A percentile compares a stretch with the other conserved stretches of the same genome.
phyloP scores from a whole-genome alignment of 2,888 invertebrate genomes.

The Sinhomidia bicolor region DNA sequence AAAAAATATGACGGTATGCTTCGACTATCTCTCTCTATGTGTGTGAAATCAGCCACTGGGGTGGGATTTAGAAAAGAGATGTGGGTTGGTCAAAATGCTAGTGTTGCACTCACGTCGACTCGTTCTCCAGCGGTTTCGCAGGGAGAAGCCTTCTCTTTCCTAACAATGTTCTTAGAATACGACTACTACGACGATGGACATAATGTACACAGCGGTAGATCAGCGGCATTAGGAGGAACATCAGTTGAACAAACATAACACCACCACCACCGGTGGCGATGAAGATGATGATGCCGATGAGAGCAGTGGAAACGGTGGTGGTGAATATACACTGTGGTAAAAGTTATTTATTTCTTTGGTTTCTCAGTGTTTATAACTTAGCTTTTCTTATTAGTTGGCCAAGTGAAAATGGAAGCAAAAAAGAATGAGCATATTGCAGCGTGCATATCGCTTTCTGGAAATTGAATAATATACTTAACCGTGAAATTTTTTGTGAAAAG shows the following conservation, averaged over 20 bases:
- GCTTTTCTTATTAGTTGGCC: too few relatives aligned
- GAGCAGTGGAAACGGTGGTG: not conserved
- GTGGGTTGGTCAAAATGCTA: constrained; percentile 75
- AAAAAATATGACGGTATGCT: constrained; percentile 59
- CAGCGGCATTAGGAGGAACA: constrained; percentile 38
- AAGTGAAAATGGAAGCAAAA: constrained; percentile 38
- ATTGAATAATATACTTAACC: too few relatives aligned
- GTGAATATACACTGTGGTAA: not conserved
- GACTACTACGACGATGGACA: constrained; percentile 17
- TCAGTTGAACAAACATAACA: constrained; percentile 45
- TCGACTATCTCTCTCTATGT: constrained; percentile 58
- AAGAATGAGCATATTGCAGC: too few relatives aligned
- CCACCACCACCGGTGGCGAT: constrained; percentile 8
- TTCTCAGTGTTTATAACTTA: too few relatives aligned
- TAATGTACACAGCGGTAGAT: constrained; percentile 20
- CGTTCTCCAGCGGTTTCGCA: constrained; percentile 70
- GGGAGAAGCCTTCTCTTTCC: constrained; percentile 63
- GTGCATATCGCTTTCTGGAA: too few relatives aligned
- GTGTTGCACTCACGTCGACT: constrained; percentile 76
- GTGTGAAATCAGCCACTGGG: constrained; percentile 74
- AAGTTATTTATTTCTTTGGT: too few relatives aligned
- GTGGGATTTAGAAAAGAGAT: constrained; percentile 78
- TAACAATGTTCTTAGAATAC: constrained; percentile 62
- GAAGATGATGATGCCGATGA: constrained; percentile 5
- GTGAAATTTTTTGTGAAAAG: too few relatives aligned